phyloP scores from a whole-genome alignment of 1,140 invertebrate species.

The Cryptotermes secundus region DNA sequence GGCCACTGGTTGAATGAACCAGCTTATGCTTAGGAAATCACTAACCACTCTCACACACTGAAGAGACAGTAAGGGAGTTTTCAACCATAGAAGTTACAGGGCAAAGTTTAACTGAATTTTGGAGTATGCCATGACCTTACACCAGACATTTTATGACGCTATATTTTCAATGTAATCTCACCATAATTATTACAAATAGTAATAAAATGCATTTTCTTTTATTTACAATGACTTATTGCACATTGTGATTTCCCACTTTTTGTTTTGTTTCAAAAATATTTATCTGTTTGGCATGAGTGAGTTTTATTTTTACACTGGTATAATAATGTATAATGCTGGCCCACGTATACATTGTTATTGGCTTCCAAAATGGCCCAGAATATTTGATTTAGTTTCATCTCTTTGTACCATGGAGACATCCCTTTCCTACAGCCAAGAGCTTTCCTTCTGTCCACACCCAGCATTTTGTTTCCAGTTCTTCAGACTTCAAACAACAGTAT shows the following conservation, averaged over 20 bases:
- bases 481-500: not conserved
- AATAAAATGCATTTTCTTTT: not conserved
- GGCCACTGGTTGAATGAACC: too few species aligned
- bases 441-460: too few species aligned
- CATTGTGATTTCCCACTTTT: not conserved
- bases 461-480: too few species aligned
- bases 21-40: too few species aligned
- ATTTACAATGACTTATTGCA: constrained; percentile 20
- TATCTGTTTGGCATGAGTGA: not conserved
- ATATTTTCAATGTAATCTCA: constrained; percentile 2
- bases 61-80: too few species aligned
- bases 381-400: not conserved
- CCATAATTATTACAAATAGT: constrained; percentile 15
- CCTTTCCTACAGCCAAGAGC: not conserved
- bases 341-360: constrained; percentile 8
- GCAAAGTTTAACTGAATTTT: not conserved
- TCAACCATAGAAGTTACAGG: too few species aligned
- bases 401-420: not conserved
- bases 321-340: not conserved
- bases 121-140: not conserved
- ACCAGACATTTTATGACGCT: not conserved
- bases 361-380: constrained; percentile 14
- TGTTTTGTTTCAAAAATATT: not conserved
- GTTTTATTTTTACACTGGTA: not conserved
- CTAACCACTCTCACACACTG: too few species aligned